Base-by-base conservation (phyloP, 2,113 vertebrate genomes). In the Pseudopipra pipra region DNA sequence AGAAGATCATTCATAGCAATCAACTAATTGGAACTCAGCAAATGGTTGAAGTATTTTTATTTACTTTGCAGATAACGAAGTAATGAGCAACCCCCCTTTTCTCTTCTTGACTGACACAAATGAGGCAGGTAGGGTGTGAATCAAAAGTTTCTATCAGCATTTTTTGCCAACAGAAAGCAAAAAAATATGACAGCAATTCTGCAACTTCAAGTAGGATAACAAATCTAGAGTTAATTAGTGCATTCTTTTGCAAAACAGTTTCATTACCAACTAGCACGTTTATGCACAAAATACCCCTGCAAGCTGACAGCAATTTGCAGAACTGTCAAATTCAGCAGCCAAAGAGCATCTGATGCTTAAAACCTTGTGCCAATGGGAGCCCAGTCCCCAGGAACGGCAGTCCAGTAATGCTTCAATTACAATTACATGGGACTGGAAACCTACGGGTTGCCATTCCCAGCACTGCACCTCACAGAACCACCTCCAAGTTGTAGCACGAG, bases 11-110 rank as follows among this genome's bases (percentile, higher is more conserved):
- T 87, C 82, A 39, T 89, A 96, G 97, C 97, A 97, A 98, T 98
- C 97, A 97, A 90, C 97, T 98, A 98, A 98, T 98, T 98, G 98
- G 96, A 87, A 86, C 89, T 94, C 94, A 71, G 96, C 93, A 97
- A 97, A 97, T 96, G 86, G 79, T 80, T 95, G 93, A 96, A 96
- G 96, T 97, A 96, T 98, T 98, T 97, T 98, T 97, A 97, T 98
- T 98, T 98, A 97, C 97, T 94, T 96, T 97, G 95, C 93, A 93
- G 89, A 90, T 96, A 97, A 94, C 70, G 27, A 96, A 96, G 90
- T 89, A 90, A 91, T 6, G 23, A 95, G 72, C 79, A 47, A 87
- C 80, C 93, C 88, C 66, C 63, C 81, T 93, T 92, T 95, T 88
- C 87, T 86, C 85, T 49, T 86, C 30, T 85, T 96, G 97, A 96